phyloP scores from a whole-genome alignment of 2,888 invertebrate genomes.

The Eupithecia exiguata region DNA sequence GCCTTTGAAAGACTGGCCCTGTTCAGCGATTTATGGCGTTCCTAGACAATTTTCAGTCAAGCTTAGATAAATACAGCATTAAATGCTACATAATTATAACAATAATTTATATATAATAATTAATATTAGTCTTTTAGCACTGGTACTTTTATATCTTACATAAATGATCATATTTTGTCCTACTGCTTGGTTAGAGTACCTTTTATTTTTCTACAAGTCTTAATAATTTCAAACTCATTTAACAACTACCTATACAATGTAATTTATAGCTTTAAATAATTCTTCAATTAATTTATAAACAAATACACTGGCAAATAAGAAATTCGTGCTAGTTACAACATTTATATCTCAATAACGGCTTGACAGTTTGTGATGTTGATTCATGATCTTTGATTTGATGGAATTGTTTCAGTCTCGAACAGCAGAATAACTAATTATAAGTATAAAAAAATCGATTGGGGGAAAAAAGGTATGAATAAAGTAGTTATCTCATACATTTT shows the following conservation, averaged over 20 bases:
- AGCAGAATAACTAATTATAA: too few relatives aligned
- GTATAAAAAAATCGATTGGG: too few relatives aligned
- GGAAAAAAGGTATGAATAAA: too few relatives aligned
- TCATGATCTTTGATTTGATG: too few relatives aligned
- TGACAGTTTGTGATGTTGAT: too few relatives aligned
- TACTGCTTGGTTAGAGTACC: background rate
- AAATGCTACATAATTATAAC: conserved; percentile 30
- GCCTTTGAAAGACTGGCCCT: background rate
- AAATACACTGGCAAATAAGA: background rate
- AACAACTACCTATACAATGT: background rate
- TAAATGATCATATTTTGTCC: background rate
- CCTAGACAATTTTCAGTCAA: conserved; percentile 35
- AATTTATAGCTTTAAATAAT: background rate
- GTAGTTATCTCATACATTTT: too few relatives aligned
- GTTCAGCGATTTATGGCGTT: background rate
- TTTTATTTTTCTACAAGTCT: background rate
- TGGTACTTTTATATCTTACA: background rate
- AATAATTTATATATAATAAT: too few relatives aligned
- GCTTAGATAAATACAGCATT: conserved; percentile 36
- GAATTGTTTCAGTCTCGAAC: too few relatives aligned
- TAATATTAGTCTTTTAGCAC: conserved; percentile 3
- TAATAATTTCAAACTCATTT: background rate
- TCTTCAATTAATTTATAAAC: background rate
- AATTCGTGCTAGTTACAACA: too few relatives aligned
- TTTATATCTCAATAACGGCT: too few relatives aligned